Evolutionary conservation across 2,797 vertebrate genomes (phyloP).

Genomic region (Thunnus albacares): DNA sequence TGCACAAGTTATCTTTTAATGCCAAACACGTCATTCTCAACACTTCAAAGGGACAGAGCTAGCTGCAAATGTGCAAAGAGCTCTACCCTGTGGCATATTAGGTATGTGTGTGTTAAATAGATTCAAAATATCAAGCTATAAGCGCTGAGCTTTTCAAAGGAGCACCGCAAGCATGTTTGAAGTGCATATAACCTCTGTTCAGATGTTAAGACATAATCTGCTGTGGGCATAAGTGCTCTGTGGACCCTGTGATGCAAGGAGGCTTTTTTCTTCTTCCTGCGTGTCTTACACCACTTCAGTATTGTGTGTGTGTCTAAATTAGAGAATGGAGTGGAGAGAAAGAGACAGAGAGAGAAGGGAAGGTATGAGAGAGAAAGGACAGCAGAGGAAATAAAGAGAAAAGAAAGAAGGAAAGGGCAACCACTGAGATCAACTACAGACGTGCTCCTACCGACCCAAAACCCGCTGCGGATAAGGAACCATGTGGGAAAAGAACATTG

Average conservation of each 20-base stretch:
- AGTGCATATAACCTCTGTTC: constrained; percentile 49
- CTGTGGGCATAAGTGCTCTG: background rate
- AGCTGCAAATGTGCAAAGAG: background rate
- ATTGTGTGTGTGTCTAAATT: constrained; percentile 28
- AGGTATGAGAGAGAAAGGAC: constrained; percentile 6
- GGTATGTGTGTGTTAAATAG: background rate
- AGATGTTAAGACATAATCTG: constrained; percentile 33
- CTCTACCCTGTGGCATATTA: background rate
- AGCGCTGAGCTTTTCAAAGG: background rate
- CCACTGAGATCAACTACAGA: constrained; percentile 62
- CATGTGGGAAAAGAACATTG: constrained; percentile 71
- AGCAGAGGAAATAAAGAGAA: constrained; percentile 45
- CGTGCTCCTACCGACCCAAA: constrained; percentile 47
- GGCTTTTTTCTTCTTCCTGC: constrained; percentile 21
- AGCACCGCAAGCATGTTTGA: constrained; percentile 34
- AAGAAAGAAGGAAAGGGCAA: constrained; percentile 57
- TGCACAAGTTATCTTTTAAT: background rate
- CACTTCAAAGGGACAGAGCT: background rate
- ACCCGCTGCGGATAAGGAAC: constrained; percentile 48
- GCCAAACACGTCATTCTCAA: constrained; percentile 11
- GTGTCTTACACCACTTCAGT: constrained; percentile 20
- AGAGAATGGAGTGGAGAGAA: background rate
- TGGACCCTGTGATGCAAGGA: constrained; percentile 36
- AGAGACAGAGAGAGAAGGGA: background rate
- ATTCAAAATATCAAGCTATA: background rate